Base-by-base conservation (phyloP, 2,113 vertebrate genomes). In the Microcebus murinus region DNA sequence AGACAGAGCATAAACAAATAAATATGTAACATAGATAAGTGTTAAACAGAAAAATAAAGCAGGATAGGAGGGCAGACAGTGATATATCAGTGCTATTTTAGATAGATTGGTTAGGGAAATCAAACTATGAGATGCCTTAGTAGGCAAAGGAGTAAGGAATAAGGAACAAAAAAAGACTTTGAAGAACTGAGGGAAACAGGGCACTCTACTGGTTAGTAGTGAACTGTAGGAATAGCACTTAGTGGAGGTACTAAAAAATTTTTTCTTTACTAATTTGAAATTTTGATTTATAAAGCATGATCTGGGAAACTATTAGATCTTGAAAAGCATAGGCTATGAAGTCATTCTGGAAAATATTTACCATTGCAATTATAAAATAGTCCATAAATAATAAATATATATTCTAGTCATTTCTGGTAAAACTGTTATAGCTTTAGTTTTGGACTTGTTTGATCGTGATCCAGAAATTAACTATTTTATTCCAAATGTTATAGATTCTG, bases 291-390 rank as follows among this genome's bases (percentile, higher is more conserved):
- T 50, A 73, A 91, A 68, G 55, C 57, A n/a, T 79, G 36, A 27
- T 48, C 39, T 94, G n/a, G 94, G 61, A 67, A 91, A 52, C 73
- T 50, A 20, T 42, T 85, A 65, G 31, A 68, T n/a, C 68, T 83
- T 55, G 14, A 27, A 88, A 50, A 91, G 27, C 36, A 74, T 6
- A 27, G 79, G 13, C 55, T 77, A 4, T 95, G 42, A 50, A 50
- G 29, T 89, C 39, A 23, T 6, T 13, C 2, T 55, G 42, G 59
- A 70, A 71, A 42, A 25, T 27, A 18, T 36, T 85, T 45, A 23
- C 20, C 59, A 2, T 70, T 61, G 55, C 87, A 34, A 73, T 15
- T 52, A 2, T 81, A 74, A 65, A 70, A 45, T 71, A 68, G 25
- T 36, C 25, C 59, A 61, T 61, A 61, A 67, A 67, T 45, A 73